These are phyloP conservation scores for Eretmocerus hayati DNA, from an alignment of 2,888 invertebrate species.

Conservation along the genomic window DNA sequence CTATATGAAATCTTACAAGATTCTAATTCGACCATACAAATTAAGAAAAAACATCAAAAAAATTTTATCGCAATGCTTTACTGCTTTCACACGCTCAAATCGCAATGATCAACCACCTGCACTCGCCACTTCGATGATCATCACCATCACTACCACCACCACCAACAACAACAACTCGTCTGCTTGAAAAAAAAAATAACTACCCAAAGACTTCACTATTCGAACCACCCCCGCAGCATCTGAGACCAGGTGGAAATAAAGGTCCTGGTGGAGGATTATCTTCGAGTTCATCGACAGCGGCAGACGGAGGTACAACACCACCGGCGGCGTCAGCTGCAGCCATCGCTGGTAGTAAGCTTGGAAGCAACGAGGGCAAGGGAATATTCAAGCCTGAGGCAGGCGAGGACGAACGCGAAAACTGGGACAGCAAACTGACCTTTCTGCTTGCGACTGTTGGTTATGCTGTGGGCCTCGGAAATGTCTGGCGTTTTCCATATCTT, in stretches of 20 bases:
- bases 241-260: background rate
- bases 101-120: background rate
- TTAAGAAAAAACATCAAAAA: no score
- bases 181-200: background rate
- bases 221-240: background rate
- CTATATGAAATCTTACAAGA: no score
- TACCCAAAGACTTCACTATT: background rate
- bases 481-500: conserved; percentile 92
- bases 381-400: conserved; percentile 62
- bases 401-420: conserved; percentile 76
- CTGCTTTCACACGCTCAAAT: no score
- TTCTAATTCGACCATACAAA: no score
- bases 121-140: background rate
- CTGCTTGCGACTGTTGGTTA: conserved; percentile 89
- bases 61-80: no score
- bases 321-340: conserved; percentile 8
- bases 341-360: conserved; percentile 52
- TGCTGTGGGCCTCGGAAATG: conserved; percentile 90
- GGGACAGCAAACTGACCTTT: conserved; percentile 91
- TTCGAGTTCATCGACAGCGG: conserved; percentile 14
- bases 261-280: background rate
- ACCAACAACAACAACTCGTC: no score
- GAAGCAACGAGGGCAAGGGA: conserved; percentile 59
- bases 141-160: background rate
- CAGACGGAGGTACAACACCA: conserved; percentile 44